Evolutionary conservation across 2,113 vertebrate species (phyloP), one percentile per base, ranked within the genome.

Genomic region (Amia ocellicauda): DNA sequence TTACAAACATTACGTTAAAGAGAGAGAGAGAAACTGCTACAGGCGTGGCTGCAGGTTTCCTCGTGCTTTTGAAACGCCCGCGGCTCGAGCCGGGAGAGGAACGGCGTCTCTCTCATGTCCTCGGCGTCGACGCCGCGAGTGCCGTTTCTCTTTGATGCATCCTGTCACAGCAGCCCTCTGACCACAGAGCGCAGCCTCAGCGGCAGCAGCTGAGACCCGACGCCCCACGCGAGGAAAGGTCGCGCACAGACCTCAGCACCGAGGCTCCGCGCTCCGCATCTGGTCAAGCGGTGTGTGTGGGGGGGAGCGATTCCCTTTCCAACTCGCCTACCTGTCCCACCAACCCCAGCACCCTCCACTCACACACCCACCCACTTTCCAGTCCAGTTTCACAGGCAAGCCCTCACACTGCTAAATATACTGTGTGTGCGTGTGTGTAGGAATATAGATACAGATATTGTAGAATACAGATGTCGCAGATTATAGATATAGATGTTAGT

Each of bases 91-190:
- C 7, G 7, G 17, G 23, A 3, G 2, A 13, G 45, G 26, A n/a
- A 20, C 17, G 26, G 17, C 28, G 26, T 17, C 17, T 24, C 16
- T 14, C 23, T 7, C 22, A 4, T 47, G 17, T n/a, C n/a, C n/a
- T n/a, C n/a, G n/a, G n/a, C n/a, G n/a, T n/a, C n/a, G n/a, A n/a
- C n/a, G n/a, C n/a, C n/a, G n/a, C n/a, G n/a, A n/a, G n/a, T n/a
- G n/a, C n/a, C n/a, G n/a, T n/a, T n/a, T n/a, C n/a, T 28, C 20
- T 49, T 42, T 56, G 76, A 76, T 66, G 86, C 43, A 73, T 88
- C 86, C 85, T 83, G 86, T 80, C 62, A 69, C 36, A 50, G 56
- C 69, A 69, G 78, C 77, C 80, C 1, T 23, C 69, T 63, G 79
- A 78, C 83, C 85, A 80, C n/a, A n/a, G n/a, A n/a, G n/a, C n/a